A percentile compares a stretch with the other conserved stretches of the same genome.
phyloP scores from a whole-genome alignment of 2,888 invertebrate genomes.

The Myathropa florea region DNA sequence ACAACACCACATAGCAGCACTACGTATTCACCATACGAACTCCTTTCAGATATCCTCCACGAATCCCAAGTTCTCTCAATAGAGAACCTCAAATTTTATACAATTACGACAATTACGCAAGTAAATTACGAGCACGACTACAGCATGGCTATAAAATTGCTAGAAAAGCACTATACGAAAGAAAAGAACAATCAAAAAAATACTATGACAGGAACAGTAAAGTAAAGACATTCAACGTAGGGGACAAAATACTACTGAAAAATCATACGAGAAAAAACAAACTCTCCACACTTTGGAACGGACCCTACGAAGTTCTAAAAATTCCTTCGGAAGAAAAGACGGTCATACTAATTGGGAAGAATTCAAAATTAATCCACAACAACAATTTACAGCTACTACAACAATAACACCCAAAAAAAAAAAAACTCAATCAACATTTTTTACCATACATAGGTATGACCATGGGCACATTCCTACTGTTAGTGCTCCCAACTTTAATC shows the following conservation, averaged over 20 bases:
- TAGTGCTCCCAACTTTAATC: no score
- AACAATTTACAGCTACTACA: neutral
- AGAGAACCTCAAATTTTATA: neutral
- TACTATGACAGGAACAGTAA: conserved; percentile 6
- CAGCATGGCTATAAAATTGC: conserved; percentile 22
- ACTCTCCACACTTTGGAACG: neutral
- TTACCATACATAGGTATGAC: no score
- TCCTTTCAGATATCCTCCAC: neutral
- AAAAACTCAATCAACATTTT: neutral
- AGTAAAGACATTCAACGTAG: neutral
- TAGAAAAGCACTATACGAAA: neutral
- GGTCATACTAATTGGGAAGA: no score
- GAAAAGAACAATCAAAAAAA: neutral
- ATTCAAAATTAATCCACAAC: no score
- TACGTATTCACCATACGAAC: neutral
- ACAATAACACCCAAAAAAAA: no score
- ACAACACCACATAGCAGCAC: neutral
- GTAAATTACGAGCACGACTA: neutral
- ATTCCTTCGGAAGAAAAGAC: no score
- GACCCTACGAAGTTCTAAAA: no score
- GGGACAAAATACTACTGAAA: conserved; percentile 13
- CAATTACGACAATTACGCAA: conserved; percentile 11
- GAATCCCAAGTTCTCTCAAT: neutral
- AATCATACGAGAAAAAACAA: conserved; percentile 14
- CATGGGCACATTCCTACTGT: neutral